phyloP scores from a whole-genome alignment of 1,140 invertebrate species.

The Batillaria attramentaria region DNA sequence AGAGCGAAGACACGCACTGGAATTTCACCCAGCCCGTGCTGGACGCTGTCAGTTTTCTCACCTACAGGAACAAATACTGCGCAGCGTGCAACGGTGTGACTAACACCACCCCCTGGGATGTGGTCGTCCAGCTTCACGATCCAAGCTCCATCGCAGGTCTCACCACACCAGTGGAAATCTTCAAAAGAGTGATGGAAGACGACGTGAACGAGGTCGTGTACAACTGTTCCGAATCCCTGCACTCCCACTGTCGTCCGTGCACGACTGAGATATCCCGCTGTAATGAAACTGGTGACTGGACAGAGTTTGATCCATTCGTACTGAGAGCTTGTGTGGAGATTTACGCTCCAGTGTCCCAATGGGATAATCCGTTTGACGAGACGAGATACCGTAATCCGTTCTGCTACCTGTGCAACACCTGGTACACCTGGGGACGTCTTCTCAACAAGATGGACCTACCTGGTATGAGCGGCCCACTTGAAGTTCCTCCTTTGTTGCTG shows the following conservation, averaged over 20 bases:
- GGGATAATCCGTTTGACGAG: too few relatives aligned
- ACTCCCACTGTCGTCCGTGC: not conserved
- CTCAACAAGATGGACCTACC: too few relatives aligned
- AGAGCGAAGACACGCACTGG: slow-evolving; percentile 7
- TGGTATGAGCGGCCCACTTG: too few relatives aligned
- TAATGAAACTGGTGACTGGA: too few relatives aligned
- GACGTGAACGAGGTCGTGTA: not conserved
- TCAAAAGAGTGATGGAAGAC: not conserved
- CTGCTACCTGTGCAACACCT: too few relatives aligned
- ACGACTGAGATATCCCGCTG: too few relatives aligned
- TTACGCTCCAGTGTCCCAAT: too few relatives aligned
- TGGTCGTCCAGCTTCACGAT: not conserved
- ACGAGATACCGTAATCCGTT: too few relatives aligned
- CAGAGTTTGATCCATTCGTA: too few relatives aligned
- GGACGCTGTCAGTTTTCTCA: not conserved
- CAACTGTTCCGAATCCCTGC: not conserved
- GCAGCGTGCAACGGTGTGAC: not conserved
- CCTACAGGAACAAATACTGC: slow-evolving; percentile 16
- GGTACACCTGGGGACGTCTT: too few relatives aligned
- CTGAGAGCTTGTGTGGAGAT: too few relatives aligned
- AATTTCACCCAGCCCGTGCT: not conserved
- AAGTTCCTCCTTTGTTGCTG: too few relatives aligned
- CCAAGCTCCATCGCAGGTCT: not conserved
- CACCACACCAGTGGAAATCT: not conserved
- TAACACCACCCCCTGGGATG: not conserved